Base-by-base conservation (phyloP, 2,113 vertebrate genomes). In the Oncorhynchus keta region DNA sequence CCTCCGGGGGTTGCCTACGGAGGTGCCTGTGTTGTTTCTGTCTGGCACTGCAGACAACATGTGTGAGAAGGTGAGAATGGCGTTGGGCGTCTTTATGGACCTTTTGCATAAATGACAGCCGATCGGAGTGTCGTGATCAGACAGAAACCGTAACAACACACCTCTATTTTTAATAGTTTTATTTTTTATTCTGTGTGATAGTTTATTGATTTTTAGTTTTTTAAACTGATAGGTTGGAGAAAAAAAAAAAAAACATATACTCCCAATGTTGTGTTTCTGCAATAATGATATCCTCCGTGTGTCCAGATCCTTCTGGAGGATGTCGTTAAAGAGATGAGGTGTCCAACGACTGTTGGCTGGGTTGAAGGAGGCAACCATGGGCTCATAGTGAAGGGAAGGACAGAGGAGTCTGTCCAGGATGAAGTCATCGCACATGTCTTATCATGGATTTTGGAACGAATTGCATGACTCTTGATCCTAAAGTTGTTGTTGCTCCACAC, bases 31-130 rank as follows among this genome's bases (percentile, higher is more conserved):
- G 32, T 90, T 98, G 35, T 98, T 98, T 89, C 91, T 99, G 73
- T 98, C 96, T 0, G 97, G 97, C 76, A 95, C 96, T 26, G 90
- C 92, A 80, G 96, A 99, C 86, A 92, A 94, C 80, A 97, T 98
- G 96, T 99, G 96, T 93, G 92, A 96, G 76, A 92, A 89, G 92
- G 96, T 98, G 82, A 91, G 82, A 48, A 11, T 9, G n/a, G 1
- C 16, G 51, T 16, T 16, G 14, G 39, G 12, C 3, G 49, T 55
- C 3, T 55, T 9, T 9, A 5, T 55, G 51, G 18, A 62, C 12
- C 3, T 5, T 35, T 5, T 35, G 24, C 4, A 16, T 32, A 24
- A 45, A 20, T 9, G 26, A 20, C 24, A 68, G 24, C 32, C 13
- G 35, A 64, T 14, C 6, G 68, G 13, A 76, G 1, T 0, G 1